Percentiles rank a stretch among this genome's conserved stretches.
These are phyloP conservation scores for Bombus haemorrhoidalis DNA, from an alignment of 1,140 invertebrate species.

Conservation along the genomic window DNA sequence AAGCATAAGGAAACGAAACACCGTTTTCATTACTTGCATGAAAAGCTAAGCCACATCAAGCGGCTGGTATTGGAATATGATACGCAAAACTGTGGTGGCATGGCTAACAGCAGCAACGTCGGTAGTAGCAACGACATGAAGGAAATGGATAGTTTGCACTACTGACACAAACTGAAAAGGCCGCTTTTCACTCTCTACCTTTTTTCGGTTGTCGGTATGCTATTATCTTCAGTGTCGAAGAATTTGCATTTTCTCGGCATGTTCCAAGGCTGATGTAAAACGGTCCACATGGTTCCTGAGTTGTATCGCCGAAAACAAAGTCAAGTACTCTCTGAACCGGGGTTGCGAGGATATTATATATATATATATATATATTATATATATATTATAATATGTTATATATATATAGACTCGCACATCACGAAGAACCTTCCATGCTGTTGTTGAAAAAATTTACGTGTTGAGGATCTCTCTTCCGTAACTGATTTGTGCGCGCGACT, in stretches of 20 bases:
- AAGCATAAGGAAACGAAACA: slow-evolving; percentile 88
- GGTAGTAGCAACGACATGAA: slow-evolving; percentile 36
- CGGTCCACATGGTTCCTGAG: slow-evolving; percentile 72
- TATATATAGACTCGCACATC: slow-evolving; percentile 3
- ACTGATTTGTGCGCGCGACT: slow-evolving; percentile 18
- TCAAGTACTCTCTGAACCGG: slow-evolving; percentile 29
- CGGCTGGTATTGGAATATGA: slow-evolving; percentile 92
- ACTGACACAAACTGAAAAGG: slow-evolving; percentile 81
- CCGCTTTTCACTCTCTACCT: slow-evolving; percentile 71
- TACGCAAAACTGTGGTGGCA: slow-evolving; percentile 47
- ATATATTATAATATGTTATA: no score
- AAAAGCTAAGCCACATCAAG: slow-evolving; percentile 95
- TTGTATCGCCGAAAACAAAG: slow-evolving; percentile 59
- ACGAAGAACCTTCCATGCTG: slow-evolving; percentile 1
- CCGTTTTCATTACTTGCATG: slow-evolving; percentile 93
- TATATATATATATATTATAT: background rate
- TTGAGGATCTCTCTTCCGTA: slow-evolving; percentile 39
- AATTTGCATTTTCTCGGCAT: slow-evolving; percentile 76
- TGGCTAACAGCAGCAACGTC: background rate
- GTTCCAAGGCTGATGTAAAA: slow-evolving; percentile 68
- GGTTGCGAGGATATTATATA: slow-evolving; percentile 1
- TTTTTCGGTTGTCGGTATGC: slow-evolving; percentile 69
- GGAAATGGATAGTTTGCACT: slow-evolving; percentile 68
- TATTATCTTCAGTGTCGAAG: slow-evolving; percentile 68
- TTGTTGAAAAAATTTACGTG: slow-evolving; percentile 2